Evolutionary conservation across 64 coral and sea anemone species (phyloP), one percentile per base, ranked within the genome.

Genomic region (Montipora capricornis): DNA sequence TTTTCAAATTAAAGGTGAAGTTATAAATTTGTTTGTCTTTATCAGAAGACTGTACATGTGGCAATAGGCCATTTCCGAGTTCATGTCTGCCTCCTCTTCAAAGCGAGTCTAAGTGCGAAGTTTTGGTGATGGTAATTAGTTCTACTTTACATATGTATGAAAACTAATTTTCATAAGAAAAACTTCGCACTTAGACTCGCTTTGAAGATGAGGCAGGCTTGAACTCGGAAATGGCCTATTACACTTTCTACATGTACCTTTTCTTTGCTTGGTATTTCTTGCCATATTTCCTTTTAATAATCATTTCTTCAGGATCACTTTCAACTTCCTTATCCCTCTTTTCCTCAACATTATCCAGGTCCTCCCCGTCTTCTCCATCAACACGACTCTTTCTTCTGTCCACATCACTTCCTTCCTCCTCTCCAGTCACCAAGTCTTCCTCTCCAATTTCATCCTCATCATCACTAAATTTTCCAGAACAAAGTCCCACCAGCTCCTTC

Each of bases 391-490:
- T 4, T 87, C 48, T 3, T 87, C 82, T 47, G 11, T 64, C 61
- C 9, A 16, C 14, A 14, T 64, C 61, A 64, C 61, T 16, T n/a
- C 80, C 51, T 1, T 88, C 78, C 17, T 79, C 66, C 37, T 53
- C 68, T 7, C 20, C 14, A 22, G 70, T 85, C 80, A 12, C 74
- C 29, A 11, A 64, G 13, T 16, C 74, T 14, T 85, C 84, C 14
- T 90, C 76, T 2, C 70, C 76, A 11, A 44, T 24, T 3, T 89
- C 68, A 78, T 82, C 49, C 1, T 49, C 51, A 22, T 64, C 82
- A 44, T 82, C 88, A 44, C 67, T 76, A 75, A 96, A 96, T 80
- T 58, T 81, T 10, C 95, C 95, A 15, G 95, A 96, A 26, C 95
- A 96, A 0, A 96, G 49, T 11, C 73, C 95, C n/a, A 96, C 10